These are phyloP conservation scores for Megalops cyprinoides DNA, from an alignment of 2,797 vertebrate species.

Conservation along the genomic window DNA sequence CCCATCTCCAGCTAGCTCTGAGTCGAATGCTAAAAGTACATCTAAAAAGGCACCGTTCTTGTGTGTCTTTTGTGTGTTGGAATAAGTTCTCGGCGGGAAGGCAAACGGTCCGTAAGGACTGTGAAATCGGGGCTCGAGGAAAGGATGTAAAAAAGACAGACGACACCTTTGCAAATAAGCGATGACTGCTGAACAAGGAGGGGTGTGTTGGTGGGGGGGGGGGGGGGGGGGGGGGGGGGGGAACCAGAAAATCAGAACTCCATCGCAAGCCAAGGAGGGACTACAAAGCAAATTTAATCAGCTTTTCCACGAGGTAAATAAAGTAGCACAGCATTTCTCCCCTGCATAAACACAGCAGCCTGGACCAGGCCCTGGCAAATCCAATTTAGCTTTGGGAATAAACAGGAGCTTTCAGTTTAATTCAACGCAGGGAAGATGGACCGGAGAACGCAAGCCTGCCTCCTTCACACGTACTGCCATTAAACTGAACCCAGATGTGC, in stretches of 20 bases:
- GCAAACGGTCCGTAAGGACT: slow-evolving; percentile 38
- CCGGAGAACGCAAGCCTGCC: slow-evolving; percentile 76
- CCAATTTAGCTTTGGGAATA: slow-evolving; percentile 72
- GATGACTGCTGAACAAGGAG: slow-evolving; percentile 79
- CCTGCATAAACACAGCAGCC: slow-evolving; percentile 55
- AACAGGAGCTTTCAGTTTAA: slow-evolving; percentile 82
- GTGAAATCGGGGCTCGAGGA: background rate
- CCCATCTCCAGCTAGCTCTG: background rate
- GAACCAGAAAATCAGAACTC: slow-evolving; percentile 35
- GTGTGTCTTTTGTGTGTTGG: background rate
- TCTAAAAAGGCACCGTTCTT: background rate
- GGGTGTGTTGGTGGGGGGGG: slow-evolving; percentile 70
- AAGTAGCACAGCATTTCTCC: background rate
- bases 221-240: slow-evolving; percentile 65
- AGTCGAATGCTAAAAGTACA: background rate
- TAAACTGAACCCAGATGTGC: slow-evolving; percentile 44
- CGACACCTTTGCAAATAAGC: slow-evolving; percentile 68
- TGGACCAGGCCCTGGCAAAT: slow-evolving; percentile 81
- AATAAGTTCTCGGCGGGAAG: slow-evolving; percentile 32
- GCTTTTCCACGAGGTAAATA: slow-evolving; percentile 71
- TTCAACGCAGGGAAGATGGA: slow-evolving; percentile 66
- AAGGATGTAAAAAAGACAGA: slow-evolving; percentile 47
- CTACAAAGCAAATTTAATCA: slow-evolving; percentile 80
- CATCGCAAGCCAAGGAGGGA: slow-evolving; percentile 6
- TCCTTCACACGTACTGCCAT: slow-evolving; percentile 70